phyloP scores from a whole-genome alignment of 2,113 vertebrate species.

The Alexandromys fortis region DNA sequence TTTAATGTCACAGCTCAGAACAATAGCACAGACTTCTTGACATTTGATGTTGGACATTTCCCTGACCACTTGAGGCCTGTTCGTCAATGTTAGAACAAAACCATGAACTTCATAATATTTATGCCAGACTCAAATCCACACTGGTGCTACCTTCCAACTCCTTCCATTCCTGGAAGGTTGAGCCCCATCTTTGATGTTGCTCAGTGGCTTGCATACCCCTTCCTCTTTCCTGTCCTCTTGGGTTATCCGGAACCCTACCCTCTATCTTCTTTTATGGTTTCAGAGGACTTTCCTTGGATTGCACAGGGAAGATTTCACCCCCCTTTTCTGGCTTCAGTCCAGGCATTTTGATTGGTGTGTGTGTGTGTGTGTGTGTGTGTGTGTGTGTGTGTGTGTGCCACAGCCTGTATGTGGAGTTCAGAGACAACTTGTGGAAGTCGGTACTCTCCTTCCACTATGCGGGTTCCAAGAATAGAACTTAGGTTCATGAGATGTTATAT shows the following conservation, averaged over 20 bases:
- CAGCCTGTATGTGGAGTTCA: not conserved
- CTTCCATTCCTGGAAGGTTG: not conserved
- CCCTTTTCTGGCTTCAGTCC: not conserved
- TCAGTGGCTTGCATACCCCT: too few species aligned
- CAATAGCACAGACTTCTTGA: not conserved
- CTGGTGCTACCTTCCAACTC: not conserved
- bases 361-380: not conserved
- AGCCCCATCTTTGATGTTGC: not conserved
- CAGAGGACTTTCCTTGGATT: slow-evolving; percentile 29
- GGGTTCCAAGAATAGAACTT: not conserved
- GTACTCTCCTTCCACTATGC: not conserved
- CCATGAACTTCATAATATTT: not conserved
- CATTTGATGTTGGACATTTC: not conserved
- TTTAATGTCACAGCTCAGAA: not conserved
- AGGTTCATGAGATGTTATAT: not conserved
- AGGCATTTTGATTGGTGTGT: not conserved
- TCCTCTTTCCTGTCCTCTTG: slow-evolving; percentile 19
- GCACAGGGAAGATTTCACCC: not conserved
- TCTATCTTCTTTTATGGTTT: slow-evolving; percentile 27
- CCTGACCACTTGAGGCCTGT: not conserved
- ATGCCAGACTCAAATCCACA: not conserved
- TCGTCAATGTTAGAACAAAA: not conserved
- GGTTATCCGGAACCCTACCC: not conserved
- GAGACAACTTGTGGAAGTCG: not conserved
- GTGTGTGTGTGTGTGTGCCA: not conserved